These are phyloP conservation scores for Diplolepis rosae DNA, from an alignment of 2,888 invertebrate genomes.

Conservation along the genomic window DNA sequence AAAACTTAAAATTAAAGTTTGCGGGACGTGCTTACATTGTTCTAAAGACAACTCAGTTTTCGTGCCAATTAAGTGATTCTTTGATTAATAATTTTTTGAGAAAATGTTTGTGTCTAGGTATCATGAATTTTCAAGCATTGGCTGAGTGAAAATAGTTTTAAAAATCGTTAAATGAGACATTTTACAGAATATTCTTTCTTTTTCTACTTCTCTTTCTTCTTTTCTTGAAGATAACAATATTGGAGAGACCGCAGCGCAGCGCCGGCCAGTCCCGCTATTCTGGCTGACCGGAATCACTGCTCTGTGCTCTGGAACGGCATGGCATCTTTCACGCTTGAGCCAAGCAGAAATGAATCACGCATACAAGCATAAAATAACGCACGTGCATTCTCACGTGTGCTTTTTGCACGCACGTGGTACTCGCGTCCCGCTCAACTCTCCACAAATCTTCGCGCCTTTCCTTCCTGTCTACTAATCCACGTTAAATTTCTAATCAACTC, in stretches of 20 bases:
- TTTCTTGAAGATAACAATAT: constrained; percentile 37
- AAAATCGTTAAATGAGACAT: background rate
- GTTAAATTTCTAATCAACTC: background rate
- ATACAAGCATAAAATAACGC: constrained; percentile 21
- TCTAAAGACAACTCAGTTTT: background rate
- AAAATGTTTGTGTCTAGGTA: too few relatives aligned
- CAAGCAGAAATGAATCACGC: constrained; percentile 11
- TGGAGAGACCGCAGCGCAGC: constrained; percentile 54
- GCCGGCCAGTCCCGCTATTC: constrained; percentile 69
- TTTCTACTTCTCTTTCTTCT: background rate
- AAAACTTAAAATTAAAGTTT: too few relatives aligned
- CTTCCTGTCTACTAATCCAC: background rate
- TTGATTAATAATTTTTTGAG: too few relatives aligned
- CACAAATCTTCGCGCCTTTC: background rate
- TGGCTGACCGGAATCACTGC: constrained; percentile 71
- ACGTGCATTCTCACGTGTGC: constrained; percentile 34
- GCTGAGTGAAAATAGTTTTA: background rate
- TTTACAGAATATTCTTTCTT: background rate
- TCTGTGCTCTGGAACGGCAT: constrained; percentile 69
- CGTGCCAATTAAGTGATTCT: background rate
- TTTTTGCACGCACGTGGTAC: background rate
- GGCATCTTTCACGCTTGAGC: constrained; percentile 32
- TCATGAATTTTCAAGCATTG: background rate
- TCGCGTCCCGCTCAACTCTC: background rate
- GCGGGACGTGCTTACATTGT: too few relatives aligned